These are phyloP conservation scores for Conops quadrifasciatus DNA, from an alignment of 2,888 invertebrate species.

Conservation along the genomic window DNA sequence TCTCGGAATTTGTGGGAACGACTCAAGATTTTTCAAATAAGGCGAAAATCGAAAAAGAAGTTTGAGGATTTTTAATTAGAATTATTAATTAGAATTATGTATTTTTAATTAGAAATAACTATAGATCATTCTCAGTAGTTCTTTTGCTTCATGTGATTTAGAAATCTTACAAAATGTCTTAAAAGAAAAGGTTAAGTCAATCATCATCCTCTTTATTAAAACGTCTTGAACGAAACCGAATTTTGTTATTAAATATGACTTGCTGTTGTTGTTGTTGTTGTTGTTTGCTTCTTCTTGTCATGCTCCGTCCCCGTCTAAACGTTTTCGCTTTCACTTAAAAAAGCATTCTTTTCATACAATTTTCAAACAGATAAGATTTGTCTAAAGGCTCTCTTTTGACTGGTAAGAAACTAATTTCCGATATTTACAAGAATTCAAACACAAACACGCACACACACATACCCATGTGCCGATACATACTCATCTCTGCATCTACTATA, in stretches of 20 bases:
- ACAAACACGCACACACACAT: background rate
- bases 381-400: conserved; percentile 22
- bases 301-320: background rate
- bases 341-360: conserved; percentile 15
- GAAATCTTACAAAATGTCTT: too few species aligned
- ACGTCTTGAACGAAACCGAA: background rate
- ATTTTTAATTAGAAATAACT: too few species aligned
- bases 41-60: too few species aligned
- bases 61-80: too few species aligned
- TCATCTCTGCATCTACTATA: background rate
- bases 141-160: too few species aligned
- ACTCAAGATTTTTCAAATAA: too few species aligned
- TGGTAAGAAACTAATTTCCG: conserved; percentile 32
- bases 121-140: too few species aligned
- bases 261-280: background rate
- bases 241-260: too few species aligned
- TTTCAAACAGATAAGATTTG: conserved; percentile 18
- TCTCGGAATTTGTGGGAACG: too few species aligned
- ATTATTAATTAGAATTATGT: too few species aligned
- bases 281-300: conserved; percentile 21
- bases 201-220: background rate
- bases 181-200: too few species aligned
- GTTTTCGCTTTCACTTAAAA: conserved; percentile 27
- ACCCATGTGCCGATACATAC: background rate
- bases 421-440: conserved; percentile 16